A percentile compares a stretch with the other conserved stretches of the same genome.
These are phyloP conservation scores for Falco naumanni DNA, from an alignment of 2,797 vertebrate genomes.

Conservation along the genomic window DNA sequence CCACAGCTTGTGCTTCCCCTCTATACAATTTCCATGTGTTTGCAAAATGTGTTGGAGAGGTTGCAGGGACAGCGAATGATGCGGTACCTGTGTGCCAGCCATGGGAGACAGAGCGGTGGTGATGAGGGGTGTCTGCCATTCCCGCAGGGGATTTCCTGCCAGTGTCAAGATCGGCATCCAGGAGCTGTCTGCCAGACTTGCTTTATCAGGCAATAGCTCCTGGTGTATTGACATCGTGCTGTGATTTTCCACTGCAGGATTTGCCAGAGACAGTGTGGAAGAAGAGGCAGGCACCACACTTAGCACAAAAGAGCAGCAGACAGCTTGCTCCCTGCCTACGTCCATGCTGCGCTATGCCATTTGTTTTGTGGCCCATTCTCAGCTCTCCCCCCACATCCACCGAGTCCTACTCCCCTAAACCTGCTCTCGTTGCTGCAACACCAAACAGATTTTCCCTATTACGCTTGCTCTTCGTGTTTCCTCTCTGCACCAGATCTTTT, in stretches of 20 bases:
- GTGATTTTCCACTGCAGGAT: constrained; percentile 35
- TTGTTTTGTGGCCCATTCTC: not conserved
- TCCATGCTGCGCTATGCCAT: not conserved
- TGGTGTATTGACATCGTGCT: not conserved
- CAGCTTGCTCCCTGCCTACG: constrained; percentile 37
- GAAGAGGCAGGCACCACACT: constrained; percentile 23
- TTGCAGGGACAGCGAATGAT: not conserved
- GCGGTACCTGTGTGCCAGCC: not conserved
- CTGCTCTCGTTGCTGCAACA: not conserved
- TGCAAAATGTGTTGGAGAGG: not conserved
- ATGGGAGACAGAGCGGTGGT: rapidly evolving
- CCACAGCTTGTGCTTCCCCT: not conserved
- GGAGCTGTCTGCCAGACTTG: not conserved
- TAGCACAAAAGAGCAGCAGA: constrained; percentile 60
- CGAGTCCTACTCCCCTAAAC: not conserved
- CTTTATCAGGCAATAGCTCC: not conserved
- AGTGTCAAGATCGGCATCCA: rapidly evolving
- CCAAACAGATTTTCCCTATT: not conserved
- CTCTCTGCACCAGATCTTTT: not conserved
- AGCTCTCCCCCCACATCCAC: not conserved
- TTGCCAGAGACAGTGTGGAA: constrained; percentile 4
- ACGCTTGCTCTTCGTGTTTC: not conserved
- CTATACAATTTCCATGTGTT: not conserved
- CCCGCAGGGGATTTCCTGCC: not conserved
- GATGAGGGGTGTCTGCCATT: not conserved